Base-by-base conservation (phyloP, 2,113 vertebrate genomes). In the Fulica atra region DNA sequence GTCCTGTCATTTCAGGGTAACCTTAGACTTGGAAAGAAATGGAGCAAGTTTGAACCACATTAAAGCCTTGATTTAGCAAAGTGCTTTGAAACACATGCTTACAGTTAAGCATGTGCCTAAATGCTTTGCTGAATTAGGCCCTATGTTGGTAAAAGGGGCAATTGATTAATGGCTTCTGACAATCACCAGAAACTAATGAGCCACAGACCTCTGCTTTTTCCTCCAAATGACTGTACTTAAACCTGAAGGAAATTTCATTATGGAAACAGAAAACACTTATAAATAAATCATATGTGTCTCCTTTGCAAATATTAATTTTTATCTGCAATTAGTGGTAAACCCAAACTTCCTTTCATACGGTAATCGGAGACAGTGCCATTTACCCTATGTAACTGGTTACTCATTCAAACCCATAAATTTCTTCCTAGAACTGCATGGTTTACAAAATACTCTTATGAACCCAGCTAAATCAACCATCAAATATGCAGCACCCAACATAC, bases 161-260 rank as follows among this genome's bases (percentile, higher is more conserved):
- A 96, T 51, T 88, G 92, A 96, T 96, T 91, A 97, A 97, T 97
- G 78, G 80, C 68, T 96, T 97, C 81, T 97, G 96, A 97, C 97
- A 96, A 78, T 86, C 93, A 93, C 91, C 88, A 96, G 96, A 80
- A 97, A 97, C 77, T 97, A 97, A 97, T 88, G 92, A 96, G 74
- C 90, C 94, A 89, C 94, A 96, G 95, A 13, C 86, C 91, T 74
- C 91, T 11, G 6, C 50, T 92, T 93, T 87, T 88, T 77, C 56
- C 85, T 92, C 60, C 76, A 94, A 95, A 93, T 91, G 87, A 72
- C 86, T 92, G 50, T 89, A 69, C 78, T 91, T 94, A 93, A 94
- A 92, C 73, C 53, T 13, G 0, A 90, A 91, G 92, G 83, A 97
- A 94, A 95, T 97, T 97, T 95, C 92, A 97, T 96, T 91, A 97